Percentiles rank a stretch among this genome's conserved stretches.
Conservation (phyloP, 2,797 vertebrate genomes). For the Cichlasoma orientale region DNA sequence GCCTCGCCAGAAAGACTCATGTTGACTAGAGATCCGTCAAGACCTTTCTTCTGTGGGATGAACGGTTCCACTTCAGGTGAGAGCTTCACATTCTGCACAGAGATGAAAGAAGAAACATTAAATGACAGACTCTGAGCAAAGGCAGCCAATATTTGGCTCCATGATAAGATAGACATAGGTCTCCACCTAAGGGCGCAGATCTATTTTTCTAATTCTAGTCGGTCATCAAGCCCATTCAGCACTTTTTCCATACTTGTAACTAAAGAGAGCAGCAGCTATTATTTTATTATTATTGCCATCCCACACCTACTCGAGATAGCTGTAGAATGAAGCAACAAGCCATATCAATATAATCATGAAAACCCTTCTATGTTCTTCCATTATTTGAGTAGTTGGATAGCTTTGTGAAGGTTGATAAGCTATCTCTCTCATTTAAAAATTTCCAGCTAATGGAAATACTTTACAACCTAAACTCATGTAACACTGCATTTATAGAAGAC, state of each 20-base stretch:
- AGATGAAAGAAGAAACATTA: constrained; percentile 23
- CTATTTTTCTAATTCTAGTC: not conserved
- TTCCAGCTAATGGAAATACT: not conserved
- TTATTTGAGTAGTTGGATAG: not conserved
- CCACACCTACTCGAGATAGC: not conserved
- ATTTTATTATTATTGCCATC: not conserved
- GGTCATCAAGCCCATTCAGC: not conserved
- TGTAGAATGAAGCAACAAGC: not conserved
- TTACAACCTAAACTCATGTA: not conserved
- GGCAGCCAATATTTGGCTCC: not conserved
- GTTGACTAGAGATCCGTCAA: constrained; percentile 88
- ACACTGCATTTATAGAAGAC: not conserved
- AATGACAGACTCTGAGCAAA: not conserved
- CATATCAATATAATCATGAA: not conserved
- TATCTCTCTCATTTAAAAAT: not conserved
- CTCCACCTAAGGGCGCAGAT: not conserved
- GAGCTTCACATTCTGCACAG: constrained; percentile 92
- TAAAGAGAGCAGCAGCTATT: not conserved
- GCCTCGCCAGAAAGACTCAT: constrained; percentile 90
- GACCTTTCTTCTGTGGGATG: constrained; percentile 96
- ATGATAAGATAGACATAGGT: not conserved
- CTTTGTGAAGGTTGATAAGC: not conserved
- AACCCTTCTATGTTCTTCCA: not conserved
- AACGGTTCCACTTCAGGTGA: constrained; percentile 99
- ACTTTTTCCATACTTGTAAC: not conserved